phyloP scores from a whole-genome alignment of 2,113 vertebrate genomes.

The Tetrao urogallus region DNA sequence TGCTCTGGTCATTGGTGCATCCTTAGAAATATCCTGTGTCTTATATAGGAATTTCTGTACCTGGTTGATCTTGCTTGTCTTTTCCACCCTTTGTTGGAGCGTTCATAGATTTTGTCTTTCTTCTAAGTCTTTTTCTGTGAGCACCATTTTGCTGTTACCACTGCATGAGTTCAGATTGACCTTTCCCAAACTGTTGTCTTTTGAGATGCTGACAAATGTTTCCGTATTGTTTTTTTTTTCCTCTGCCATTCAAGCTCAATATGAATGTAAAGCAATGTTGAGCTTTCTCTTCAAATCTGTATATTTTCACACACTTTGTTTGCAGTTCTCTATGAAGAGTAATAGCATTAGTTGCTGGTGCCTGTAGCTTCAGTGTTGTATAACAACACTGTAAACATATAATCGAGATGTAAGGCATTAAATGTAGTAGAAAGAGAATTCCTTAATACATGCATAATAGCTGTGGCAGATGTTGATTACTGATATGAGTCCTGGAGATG shows the following conservation, averaged over 20 bases:
- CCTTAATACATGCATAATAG: neutral
- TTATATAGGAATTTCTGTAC: fast-evolving
- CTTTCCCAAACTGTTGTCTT: neutral
- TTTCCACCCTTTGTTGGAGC: neutral
- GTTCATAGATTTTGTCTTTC: neutral
- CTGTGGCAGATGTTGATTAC: neutral
- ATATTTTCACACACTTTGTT: neutral
- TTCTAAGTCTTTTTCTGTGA: neutral
- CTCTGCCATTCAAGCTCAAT: neutral
- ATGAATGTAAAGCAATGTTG: neutral
- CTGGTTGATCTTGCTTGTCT: neutral
- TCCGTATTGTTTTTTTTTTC: neutral
- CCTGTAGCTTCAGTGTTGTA: neutral
- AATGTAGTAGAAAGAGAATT: neutral
- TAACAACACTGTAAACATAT: neutral
- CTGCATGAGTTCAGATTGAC: neutral
- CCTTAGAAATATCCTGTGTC: neutral
- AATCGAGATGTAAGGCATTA: neutral
- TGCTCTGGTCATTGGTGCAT: neutral
- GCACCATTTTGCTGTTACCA: neutral
- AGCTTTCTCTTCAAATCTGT: neutral
- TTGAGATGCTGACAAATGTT: neutral
- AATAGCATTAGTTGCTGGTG: neutral
- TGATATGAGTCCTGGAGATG: fast-evolving
- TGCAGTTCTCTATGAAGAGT: neutral